A percentile compares a stretch with the other conserved stretches of the same genome.
phyloP scores from a whole-genome alignment of 1,140 invertebrate genomes.

The Sitophilus oryzae region DNA sequence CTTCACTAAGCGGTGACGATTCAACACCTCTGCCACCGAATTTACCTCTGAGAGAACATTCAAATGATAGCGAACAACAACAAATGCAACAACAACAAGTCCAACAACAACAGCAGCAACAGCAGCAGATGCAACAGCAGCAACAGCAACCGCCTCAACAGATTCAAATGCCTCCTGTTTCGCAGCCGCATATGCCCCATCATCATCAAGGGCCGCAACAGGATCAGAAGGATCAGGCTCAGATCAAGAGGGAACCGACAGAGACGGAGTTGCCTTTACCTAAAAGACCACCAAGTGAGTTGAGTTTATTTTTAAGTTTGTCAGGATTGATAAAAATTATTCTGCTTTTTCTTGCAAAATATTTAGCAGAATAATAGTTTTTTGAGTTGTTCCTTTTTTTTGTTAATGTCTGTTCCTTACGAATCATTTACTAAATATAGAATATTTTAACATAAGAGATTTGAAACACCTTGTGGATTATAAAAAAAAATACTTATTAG shows the following conservation, averaged over 20 bases:
- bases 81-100: constrained; percentile 47
- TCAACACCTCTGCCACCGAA: constrained; percentile 40
- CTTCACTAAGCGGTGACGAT: constrained; percentile 32
- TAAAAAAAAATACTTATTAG: no score
- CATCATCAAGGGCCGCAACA: constrained; percentile 32
- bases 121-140: constrained; percentile 43
- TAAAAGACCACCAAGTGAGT: constrained; percentile 69
- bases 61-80: constrained; percentile 44
- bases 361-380: no score
- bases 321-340: no score
- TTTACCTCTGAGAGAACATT: constrained; percentile 40
- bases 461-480: no score
- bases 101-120: constrained; percentile 42
- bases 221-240: constrained; percentile 30
- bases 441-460: no score
- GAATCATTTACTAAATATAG: no score
- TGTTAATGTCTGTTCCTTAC: no score
- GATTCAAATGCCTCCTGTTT: constrained; percentile 44
- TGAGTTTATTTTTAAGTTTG: no score
- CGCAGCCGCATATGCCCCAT: constrained; percentile 38
- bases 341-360: no score
- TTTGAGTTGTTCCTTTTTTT: no score
- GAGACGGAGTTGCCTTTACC: constrained; percentile 54
- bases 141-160: constrained; percentile 33
- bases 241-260: constrained; percentile 45